Evolutionary conservation across 2,888 invertebrate species (phyloP).

Genomic region (Timandra comae): DNA sequence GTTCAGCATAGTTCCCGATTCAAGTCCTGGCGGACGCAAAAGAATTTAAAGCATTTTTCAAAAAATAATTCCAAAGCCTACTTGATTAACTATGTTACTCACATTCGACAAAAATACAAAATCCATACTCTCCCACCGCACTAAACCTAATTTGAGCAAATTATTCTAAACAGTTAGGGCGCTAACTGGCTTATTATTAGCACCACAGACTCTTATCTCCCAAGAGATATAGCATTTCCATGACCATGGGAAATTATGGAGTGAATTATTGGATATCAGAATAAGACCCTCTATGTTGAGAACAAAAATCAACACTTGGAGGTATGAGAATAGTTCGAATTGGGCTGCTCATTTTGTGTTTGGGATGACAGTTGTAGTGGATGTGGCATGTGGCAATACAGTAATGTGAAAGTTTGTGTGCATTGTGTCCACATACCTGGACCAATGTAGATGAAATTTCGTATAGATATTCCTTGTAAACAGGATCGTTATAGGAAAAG

Average conservation of each 20-base stretch:
- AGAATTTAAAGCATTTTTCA: background rate
- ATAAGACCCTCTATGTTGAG: slow-evolving; percentile 39
- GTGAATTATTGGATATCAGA: slow-evolving; percentile 12
- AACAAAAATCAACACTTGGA: slow-evolving; percentile 70
- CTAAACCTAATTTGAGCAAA: slow-evolving; percentile 18
- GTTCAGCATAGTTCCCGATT: background rate
- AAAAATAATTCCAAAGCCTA: too few species aligned
- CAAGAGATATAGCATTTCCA: slow-evolving; percentile 41
- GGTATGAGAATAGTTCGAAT: background rate
- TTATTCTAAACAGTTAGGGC: slow-evolving; percentile 29
- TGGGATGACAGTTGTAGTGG: too few species aligned
- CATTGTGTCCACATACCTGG: too few species aligned
- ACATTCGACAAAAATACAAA: slow-evolving; percentile 1
- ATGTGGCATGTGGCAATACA: too few species aligned
- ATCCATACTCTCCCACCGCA: slow-evolving; percentile 3
- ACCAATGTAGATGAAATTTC: too few species aligned
- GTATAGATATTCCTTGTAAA: too few species aligned
- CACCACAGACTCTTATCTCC: too few species aligned
- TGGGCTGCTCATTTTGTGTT: slow-evolving; percentile 5
- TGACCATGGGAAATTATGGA: slow-evolving; percentile 40
- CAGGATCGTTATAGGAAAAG: too few species aligned
- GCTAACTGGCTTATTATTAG: slow-evolving; percentile 60
- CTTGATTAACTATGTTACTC: too few species aligned
- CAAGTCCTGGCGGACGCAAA: background rate
- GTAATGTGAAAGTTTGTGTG: too few species aligned